Conservation (phyloP, 2,888 invertebrate species). For the Melinaea menophilus region DNA sequence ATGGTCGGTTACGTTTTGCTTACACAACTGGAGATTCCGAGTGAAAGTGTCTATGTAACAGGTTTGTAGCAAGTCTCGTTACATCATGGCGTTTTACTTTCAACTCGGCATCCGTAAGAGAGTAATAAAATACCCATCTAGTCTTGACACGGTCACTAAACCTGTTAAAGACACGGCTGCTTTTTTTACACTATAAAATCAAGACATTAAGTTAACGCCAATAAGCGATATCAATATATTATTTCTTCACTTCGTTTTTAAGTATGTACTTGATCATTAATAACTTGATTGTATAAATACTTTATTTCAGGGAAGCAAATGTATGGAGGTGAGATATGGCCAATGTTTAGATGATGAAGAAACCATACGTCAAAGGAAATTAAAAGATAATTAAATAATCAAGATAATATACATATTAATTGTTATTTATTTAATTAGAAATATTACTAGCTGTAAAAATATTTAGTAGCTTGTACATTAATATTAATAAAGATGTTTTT, state of each 20-base stretch:
- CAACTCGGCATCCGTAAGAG: conserved; percentile 19
- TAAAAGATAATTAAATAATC: conserved; percentile 44
- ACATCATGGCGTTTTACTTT: conserved; percentile 30
- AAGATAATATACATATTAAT: conserved; percentile 13
- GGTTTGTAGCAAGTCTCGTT: conserved; percentile 28
- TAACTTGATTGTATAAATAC: conserved; percentile 7
- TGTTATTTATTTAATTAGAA: conserved; percentile 4
- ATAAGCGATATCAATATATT: too few relatives aligned
- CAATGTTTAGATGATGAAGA: conserved; percentile 76
- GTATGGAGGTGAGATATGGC: conserved; percentile 79
- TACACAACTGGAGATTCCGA: conserved; percentile 37
- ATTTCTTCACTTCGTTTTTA: too few relatives aligned
- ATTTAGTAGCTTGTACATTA: background rate
- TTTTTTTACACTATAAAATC: background rate
- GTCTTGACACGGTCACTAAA: conserved; percentile 25
- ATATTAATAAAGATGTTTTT: background rate
- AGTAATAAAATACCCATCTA: conserved; percentile 22
- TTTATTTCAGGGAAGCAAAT: conserved; percentile 77
- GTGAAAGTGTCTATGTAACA: conserved; percentile 48
- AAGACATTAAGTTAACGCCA: background rate
- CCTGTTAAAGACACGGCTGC: conserved; percentile 9
- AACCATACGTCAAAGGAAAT: conserved; percentile 57
- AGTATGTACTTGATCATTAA: too few relatives aligned
- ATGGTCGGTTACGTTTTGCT: conserved; percentile 33
- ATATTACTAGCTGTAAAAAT: conserved; percentile 10